phyloP scores from a whole-genome alignment of 2,888 invertebrate species.

The Drosophila borealis region DNA sequence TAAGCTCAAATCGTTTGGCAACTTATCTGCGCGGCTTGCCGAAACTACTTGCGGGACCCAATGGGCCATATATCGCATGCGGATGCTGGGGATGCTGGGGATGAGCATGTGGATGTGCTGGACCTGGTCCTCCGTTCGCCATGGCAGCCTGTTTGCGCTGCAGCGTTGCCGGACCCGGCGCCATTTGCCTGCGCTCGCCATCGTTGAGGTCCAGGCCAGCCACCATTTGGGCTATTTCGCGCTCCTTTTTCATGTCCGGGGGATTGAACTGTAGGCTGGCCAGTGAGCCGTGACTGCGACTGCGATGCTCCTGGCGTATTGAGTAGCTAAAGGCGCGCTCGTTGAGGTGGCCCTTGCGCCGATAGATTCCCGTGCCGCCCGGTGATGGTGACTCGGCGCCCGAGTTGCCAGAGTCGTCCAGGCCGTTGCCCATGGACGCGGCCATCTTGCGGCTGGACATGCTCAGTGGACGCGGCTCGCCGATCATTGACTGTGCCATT shows the following conservation, averaged over 20 bases:
- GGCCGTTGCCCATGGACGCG: constrained; percentile 88
- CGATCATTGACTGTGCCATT: constrained; percentile 87
- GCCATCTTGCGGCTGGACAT: constrained; percentile 88
- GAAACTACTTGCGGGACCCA: constrained; percentile 81
- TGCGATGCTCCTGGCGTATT: constrained; percentile 96
- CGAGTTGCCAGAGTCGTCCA: constrained; percentile 85
- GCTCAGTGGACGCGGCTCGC: constrained; percentile 86
- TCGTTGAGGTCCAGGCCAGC: constrained; percentile 94
- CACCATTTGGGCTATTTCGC: constrained; percentile 96
- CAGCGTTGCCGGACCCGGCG: constrained; percentile 85
- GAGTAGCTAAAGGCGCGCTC: constrained; percentile 97
- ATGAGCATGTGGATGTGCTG: constrained; percentile 45
- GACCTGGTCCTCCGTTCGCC: constrained; percentile 69
- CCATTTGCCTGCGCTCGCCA: constrained; percentile 85
- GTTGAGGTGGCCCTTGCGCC: constrained; percentile 95
- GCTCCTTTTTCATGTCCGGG: constrained; percentile 94
- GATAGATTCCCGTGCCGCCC: constrained; percentile 93
- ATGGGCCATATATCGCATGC: constrained; percentile 78
- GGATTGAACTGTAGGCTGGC: constrained; percentile 96
- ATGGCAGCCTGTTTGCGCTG: constrained; percentile 80
- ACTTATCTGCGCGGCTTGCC: constrained; percentile 84
- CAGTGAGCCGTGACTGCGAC: constrained; percentile 95
- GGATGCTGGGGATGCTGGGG: constrained; percentile 59
- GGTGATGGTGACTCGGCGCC: constrained; percentile 87
- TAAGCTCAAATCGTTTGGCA: neutral